Evolutionary conservation across 2,113 vertebrate species (phyloP), one percentile per base, ranked within the genome.

Genomic region (Chaenocephalus aceratus): DNA sequence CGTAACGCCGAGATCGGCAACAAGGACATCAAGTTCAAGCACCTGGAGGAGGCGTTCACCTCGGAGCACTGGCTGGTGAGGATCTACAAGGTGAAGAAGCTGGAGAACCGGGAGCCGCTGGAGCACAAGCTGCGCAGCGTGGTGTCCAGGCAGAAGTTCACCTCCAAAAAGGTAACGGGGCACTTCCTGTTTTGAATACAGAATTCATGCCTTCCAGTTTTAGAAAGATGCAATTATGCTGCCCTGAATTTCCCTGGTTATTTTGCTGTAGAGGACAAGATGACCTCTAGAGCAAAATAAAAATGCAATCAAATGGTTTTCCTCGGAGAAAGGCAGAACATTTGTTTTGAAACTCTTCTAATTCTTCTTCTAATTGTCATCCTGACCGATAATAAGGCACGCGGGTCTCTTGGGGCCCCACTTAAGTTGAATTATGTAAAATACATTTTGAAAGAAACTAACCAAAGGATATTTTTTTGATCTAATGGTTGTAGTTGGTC

Each of bases 21-120:
- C 96, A 99, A 99, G 86, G 98, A 99, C 93, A 98, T 99, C 82
- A 96, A 96, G 89, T 98, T 99, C 91, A 96, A 96, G 89, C 97
- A 98, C 87, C 94, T 99, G 94, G 98, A 99, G 91, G 98, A 99
- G 92, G 98, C 97, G 45, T 99, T 99, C 89, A 99, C 97, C 53
- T 99, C 98, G 6, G 98, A 99, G 93, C 98, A 99, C 90, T 99
- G 98, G 98, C 96, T 99, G 82, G 97, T 99, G 86, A 95, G 98
- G 87, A 99, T 99, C 94, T 99, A 99, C 94, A 98, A 98, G 95
- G 98, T 99, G 78, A 99, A 98, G 94, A 95, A 95, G 45, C 96
- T 96, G 86, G 97, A 97, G 82, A 99, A 99, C 96, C 93, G 97
- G 80, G 96, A 97, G 93, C 94, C 94, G 4, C 77, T 98, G 91